These are phyloP conservation scores for Zele albiditarsus DNA, from an alignment of 2,888 invertebrate species.

Conservation along the genomic window DNA sequence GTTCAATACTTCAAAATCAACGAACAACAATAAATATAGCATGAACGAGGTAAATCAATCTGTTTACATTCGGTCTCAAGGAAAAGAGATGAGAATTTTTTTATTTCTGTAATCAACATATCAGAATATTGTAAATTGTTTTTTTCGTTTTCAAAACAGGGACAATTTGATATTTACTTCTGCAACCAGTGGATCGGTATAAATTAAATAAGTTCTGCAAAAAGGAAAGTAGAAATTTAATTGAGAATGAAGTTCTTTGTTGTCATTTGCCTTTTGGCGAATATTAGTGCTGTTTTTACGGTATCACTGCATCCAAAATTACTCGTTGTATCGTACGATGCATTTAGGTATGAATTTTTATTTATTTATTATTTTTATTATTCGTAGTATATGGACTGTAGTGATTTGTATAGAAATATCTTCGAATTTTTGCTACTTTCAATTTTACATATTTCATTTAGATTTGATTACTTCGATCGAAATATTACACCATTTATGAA, in stretches of 20 bases:
- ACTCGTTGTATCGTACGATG: conserved; percentile 81
- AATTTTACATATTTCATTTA: conserved; percentile 47
- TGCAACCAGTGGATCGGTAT: neutral
- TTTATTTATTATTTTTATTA: neutral
- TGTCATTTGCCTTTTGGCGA: conserved; percentile 9
- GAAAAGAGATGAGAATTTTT: no score
- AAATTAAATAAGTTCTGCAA: neutral
- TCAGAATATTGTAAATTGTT: neutral
- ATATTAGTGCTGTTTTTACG: conserved; percentile 12
- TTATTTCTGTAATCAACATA: no score
- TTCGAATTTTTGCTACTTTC: neutral
- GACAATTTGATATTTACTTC: neutral
- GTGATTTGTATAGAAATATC: conserved; percentile 14
- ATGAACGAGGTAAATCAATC: no score
- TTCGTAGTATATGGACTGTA: neutral
- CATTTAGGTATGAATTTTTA: conserved; percentile 73
- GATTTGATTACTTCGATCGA: conserved; percentile 79
- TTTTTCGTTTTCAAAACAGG: neutral
- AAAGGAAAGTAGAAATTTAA: neutral
- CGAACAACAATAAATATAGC: no score
- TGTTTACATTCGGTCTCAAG: no score
- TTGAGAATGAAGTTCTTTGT: neutral
- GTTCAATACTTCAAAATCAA: no score
- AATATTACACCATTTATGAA: conserved; percentile 77
- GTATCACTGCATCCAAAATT: conserved; percentile 73